Percentiles rank a stretch among this genome's conserved stretches.
Conservation (phyloP, 2,888 invertebrate genomes). For the Apotomis capreana region DNA sequence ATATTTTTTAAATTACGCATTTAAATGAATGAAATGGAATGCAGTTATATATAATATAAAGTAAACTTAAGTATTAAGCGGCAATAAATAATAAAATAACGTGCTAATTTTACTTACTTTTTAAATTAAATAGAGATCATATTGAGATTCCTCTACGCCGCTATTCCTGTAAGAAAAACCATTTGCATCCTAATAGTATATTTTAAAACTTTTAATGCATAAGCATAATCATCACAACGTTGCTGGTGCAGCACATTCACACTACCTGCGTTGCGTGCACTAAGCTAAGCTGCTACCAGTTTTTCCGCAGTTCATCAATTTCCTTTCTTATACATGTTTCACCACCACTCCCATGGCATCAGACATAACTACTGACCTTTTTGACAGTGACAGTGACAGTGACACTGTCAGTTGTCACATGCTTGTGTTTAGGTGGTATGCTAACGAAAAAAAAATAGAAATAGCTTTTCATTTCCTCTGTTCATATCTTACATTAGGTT, state of each 20-base stretch:
- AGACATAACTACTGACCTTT: slow-evolving; percentile 2
- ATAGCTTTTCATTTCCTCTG: no score
- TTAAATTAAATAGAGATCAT: slow-evolving; percentile 20
- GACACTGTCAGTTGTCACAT: background rate
- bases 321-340: slow-evolving; percentile 24
- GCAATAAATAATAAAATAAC: background rate
- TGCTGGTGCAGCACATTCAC: background rate
- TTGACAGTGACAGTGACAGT: slow-evolving; percentile 9
- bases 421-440: background rate
- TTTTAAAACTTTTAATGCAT: background rate
- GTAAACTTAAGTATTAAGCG: background rate
- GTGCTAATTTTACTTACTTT: slow-evolving; percentile 10
- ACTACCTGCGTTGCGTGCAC: background rate
- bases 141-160: slow-evolving; percentile 10
- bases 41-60: background rate
- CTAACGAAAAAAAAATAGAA: background rate
- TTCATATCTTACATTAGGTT: no score
- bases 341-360: slow-evolving; percentile 33
- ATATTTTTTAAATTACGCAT: background rate
- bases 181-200: background rate
- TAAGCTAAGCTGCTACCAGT: slow-evolving; percentile 17
- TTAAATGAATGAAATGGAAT: no score
- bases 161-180: slow-evolving; percentile 14
- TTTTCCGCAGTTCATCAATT: slow-evolving; percentile 23
- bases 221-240: slow-evolving; percentile 2